Base-by-base conservation (phyloP, 2,888 invertebrate species). In the Platycheirus albimanus region DNA sequence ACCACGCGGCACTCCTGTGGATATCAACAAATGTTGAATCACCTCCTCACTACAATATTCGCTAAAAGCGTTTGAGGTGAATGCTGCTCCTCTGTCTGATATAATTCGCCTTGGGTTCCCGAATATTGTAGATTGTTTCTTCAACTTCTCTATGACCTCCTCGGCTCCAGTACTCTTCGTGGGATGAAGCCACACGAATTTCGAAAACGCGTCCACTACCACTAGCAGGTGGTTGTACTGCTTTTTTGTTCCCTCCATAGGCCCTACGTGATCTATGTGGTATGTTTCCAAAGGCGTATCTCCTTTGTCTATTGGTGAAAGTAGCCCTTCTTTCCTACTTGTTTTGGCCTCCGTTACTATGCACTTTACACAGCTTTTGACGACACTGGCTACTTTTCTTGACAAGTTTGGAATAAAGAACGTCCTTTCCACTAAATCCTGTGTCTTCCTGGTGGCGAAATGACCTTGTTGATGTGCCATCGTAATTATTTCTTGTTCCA, bases 201-300 rank as follows among this genome's bases (percentile, higher is more conserved):
- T n/a, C 24, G 24, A 24, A 47, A 87, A 89, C 0, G 74, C 87
- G 80, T 89, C 89, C 0, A 89, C 70, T 0, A 89, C 61, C 0
- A 87, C 87, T 0, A 89, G 84, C 0, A 89, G 86, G 41, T 89
- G 84, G 41, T 88, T 87, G 47, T 88, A 88, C 11, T 78, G 67
- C 70, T 88, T 88, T 0, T 77, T 85, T 0, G 88, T 89, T 4
- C 70, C 80, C 0, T 85, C 70, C 58, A 87, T 33, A 2, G 88
- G 88, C 3, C 89, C 88, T 2, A 90, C 19, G 38, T 90, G 89
- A 43, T 89, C 89, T 6, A 87, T 45, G n/a, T 89, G 88, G 3
- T 85, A 86, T 0, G 88, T 88, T 3, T 86, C 64, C 8, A 89
- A 61, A 4, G 89, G 89, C 1, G 43, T 38, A 0, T 80, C 85